Percentiles rank a stretch among this genome's conserved stretches.
Conservation (phyloP, 92 coral and sea anemone species). For the Zoanthus gigantus region DNA sequence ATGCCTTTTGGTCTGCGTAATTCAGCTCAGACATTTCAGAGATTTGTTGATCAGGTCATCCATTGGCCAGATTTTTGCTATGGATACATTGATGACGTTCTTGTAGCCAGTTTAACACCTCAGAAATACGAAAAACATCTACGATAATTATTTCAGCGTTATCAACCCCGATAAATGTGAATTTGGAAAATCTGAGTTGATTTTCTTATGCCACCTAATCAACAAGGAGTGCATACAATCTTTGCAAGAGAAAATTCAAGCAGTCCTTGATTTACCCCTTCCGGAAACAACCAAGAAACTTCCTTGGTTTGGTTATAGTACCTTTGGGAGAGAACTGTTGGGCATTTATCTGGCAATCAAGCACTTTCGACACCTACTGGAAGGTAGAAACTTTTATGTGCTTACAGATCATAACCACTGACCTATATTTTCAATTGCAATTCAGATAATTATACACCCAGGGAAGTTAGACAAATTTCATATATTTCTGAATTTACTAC, state of each 20-base stretch:
- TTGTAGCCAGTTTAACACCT: constrained; percentile 1
- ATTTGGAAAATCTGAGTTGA: neutral
- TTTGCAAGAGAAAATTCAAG: constrained; percentile 6
- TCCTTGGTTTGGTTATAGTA: constrained; percentile 25
- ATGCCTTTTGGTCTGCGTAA: constrained; percentile 33
- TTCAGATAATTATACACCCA: constrained; percentile 12
- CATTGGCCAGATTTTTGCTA: neutral
- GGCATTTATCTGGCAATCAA: constrained; percentile 13
- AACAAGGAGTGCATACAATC: neutral
- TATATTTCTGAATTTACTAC: too few relatives aligned
- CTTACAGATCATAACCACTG: constrained; percentile 23
- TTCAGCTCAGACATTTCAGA: constrained; percentile 2
- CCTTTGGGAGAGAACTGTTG: constrained; percentile 23
- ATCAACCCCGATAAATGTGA: constrained; percentile 20
- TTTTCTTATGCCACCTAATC: constrained; percentile 15
- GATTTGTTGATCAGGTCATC: neutral
- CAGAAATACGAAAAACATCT: constrained; percentile 16
- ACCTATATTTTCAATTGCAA: constrained; percentile 26
- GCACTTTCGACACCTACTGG: neutral
- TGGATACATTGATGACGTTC: constrained; percentile 2
- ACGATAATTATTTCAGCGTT: constrained; percentile 1
- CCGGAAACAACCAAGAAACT: neutral
- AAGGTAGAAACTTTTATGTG: neutral
- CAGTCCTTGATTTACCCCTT: constrained; percentile 6
- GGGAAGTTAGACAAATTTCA: neutral